Percentiles rank a stretch among this genome's conserved stretches.
Evolutionary conservation across 2,888 invertebrate genomes (phyloP).

Genomic region (Bellardia pandia): DNA sequence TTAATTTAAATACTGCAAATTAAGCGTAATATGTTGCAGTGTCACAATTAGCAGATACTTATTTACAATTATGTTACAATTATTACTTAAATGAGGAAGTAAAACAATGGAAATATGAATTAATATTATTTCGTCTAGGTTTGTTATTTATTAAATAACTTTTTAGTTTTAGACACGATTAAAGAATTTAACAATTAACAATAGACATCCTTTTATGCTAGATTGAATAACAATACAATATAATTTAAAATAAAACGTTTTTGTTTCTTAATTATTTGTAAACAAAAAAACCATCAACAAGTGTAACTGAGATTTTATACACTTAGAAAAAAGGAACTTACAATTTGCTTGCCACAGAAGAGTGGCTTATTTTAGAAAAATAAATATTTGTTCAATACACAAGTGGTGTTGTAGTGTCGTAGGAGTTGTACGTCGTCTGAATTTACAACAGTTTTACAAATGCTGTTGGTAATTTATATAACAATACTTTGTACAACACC

Average conservation of each 20-base stretch:
- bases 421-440: no score
- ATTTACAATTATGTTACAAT: neutral
- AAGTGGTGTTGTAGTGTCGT: no score
- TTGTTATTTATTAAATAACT: neutral
- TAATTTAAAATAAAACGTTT: neutral
- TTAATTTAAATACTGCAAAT: slow-evolving; percentile 18
- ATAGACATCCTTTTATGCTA: slow-evolving; percentile 16
- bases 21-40: neutral
- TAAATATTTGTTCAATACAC: no score
- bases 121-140: neutral
- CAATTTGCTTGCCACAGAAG: no score
- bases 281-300: neutral
- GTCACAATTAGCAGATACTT: neutral
- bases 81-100: slow-evolving; percentile 24
- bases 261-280: neutral
- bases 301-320: neutral
- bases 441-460: no score
- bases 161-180: neutral
- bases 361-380: no score
- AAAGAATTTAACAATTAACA: slow-evolving; percentile 11
- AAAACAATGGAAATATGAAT: neutral
- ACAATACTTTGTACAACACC: no score
- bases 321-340: neutral
- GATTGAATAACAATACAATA: neutral
- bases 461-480: no score